Conservation (phyloP, 1,140 invertebrate species). For the Drosophila novamexicana region DNA sequence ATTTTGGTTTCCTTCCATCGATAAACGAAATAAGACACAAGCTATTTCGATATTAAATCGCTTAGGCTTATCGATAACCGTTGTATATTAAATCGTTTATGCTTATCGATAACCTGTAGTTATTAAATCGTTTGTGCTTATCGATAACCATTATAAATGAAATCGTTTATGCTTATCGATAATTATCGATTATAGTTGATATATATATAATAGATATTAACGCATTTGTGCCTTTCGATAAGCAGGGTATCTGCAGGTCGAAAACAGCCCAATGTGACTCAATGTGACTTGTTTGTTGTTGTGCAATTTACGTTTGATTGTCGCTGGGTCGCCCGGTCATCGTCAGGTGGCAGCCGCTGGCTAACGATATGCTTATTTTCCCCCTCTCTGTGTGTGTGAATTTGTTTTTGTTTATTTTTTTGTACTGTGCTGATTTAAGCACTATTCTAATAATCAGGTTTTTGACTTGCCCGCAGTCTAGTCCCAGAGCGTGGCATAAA, state of each 20-base stretch:
- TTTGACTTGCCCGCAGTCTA: slow-evolving; percentile 47
- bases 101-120: too few relatives aligned
- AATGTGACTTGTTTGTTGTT: slow-evolving; percentile 35
- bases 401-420: slow-evolving; percentile 1
- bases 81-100: too few relatives aligned
- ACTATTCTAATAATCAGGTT: slow-evolving; percentile 69
- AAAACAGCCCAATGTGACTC: neutral
- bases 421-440: slow-evolving; percentile 31
- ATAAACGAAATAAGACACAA: too few relatives aligned
- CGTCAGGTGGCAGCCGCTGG: slow-evolving; percentile 34
- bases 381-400: neutral
- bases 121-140: too few relatives aligned
- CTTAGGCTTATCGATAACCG: too few relatives aligned
- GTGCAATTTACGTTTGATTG: slow-evolving; percentile 48
- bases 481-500: slow-evolving; percentile 39
- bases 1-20: too few relatives aligned
- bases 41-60: too few relatives aligned
- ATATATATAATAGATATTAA: too few relatives aligned
- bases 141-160: too few relatives aligned
- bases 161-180: too few relatives aligned
- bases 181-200: too few relatives aligned
- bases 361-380: slow-evolving; percentile 37
- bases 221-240: neutral
- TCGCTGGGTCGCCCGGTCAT: slow-evolving; percentile 35
- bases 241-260: neutral